These are phyloP conservation scores for Gortyna flavago DNA, from an alignment of 2,888 invertebrate genomes.

Conservation along the genomic window DNA sequence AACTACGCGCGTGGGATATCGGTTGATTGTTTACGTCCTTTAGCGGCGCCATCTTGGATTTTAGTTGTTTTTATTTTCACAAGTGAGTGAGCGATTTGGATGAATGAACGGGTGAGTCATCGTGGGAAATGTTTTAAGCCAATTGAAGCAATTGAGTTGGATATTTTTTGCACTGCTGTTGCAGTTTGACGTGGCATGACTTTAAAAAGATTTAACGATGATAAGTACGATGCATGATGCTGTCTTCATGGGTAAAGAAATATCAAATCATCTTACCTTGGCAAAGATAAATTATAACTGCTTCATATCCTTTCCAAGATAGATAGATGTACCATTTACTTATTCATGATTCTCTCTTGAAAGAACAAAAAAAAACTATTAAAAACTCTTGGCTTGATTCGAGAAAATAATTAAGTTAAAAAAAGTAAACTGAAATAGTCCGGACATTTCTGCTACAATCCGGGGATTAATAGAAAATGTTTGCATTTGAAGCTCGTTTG, in stretches of 20 bases:
- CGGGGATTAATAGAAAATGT: conserved; percentile 53
- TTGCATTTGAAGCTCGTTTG: conserved; percentile 47
- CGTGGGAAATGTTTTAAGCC: conserved; percentile 53
- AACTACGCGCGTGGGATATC: conserved; percentile 77
- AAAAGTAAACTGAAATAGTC: conserved; percentile 22
- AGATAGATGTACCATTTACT: conserved; percentile 28
- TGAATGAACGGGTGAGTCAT: conserved; percentile 65
- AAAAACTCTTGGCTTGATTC: conserved; percentile 35
- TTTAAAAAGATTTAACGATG: background rate
- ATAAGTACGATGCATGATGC: background rate
- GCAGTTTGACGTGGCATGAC: conserved; percentile 34
- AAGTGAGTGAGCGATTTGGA: conserved; percentile 71
- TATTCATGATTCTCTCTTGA: conserved; percentile 22
- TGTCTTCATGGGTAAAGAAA: background rate
- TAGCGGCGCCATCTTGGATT: conserved; percentile 71
- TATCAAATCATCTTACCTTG: background rate
- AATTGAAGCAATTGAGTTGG: conserved; percentile 59
- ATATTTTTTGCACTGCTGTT: conserved; percentile 50
- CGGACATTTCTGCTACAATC: conserved; percentile 10
- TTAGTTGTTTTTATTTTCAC: conserved; percentile 73
- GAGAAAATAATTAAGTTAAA: conserved; percentile 24
- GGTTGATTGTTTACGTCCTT: conserved; percentile 79
- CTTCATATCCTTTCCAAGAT: background rate
- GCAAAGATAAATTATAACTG: too few relatives aligned
- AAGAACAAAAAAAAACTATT: conserved; percentile 33